Percentiles rank a stretch among this genome's conserved stretches.
Conservation (phyloP, 2,797 vertebrate species). For the Malurus splendens region DNA sequence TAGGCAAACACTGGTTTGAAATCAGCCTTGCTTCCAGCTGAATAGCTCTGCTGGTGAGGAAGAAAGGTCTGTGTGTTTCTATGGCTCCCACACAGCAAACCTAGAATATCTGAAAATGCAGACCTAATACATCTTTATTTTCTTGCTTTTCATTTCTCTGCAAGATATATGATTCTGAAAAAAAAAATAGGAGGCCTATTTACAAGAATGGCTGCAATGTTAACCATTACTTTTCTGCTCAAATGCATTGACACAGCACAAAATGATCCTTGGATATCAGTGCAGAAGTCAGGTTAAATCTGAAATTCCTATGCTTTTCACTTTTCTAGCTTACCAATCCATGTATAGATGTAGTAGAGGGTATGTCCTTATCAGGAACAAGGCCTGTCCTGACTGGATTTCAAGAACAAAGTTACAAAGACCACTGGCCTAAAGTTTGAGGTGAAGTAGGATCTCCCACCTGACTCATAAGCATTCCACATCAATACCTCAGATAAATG, state of each 20-base stretch:
- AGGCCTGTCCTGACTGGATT: not conserved
- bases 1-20: slow-evolving; percentile 59
- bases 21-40: slow-evolving; percentile 51
- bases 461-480: not conserved
- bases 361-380: not conserved
- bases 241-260: not conserved
- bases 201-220: not conserved
- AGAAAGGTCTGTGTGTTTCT: slow-evolving; percentile 42
- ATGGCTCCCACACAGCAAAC: slow-evolving; percentile 33
- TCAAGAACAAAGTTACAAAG: not conserved
- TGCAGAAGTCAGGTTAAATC: not conserved
- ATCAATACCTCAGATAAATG: not conserved
- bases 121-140: slow-evolving; percentile 21
- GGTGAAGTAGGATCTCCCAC: not conserved
- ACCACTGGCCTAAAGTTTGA: not conserved
- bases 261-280: not conserved
- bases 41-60: slow-evolving; percentile 49
- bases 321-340: not conserved
- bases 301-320: not conserved
- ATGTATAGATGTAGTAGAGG: rapidly evolving
- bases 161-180: not conserved
- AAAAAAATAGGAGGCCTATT: not conserved
- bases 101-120: not conserved
- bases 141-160: slow-evolving; percentile 16
- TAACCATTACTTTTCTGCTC: not conserved